Base-by-base conservation (phyloP, 1,140 invertebrate genomes). In the Stegodyphus dumicola region DNA sequence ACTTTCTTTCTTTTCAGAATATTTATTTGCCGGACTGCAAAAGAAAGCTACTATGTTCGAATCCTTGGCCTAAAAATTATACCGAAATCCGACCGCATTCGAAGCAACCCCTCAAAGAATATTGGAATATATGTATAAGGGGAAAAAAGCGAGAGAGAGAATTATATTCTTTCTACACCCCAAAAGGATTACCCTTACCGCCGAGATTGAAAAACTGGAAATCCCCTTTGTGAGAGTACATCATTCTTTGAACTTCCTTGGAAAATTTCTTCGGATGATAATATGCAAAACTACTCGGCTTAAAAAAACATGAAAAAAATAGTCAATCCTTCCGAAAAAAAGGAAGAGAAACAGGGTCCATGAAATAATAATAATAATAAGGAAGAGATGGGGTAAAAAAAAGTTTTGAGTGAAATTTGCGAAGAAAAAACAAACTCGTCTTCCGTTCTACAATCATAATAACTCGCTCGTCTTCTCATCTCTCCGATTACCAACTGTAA, bases 21-120 rank as follows among this genome's bases (percentile, higher is more conserved):
- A 60, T 60, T 60, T 60, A 60, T 15, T 15, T 60, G 9, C 56
- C 9, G 56, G 15, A 60, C 56, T 60, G 1, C 15, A 11, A 60
- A 60, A 60, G 56, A 60, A 60, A 60, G 15, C 56, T 60, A 60
- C 15, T 60, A 33, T 54, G 7, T 54, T 54, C 76, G 33, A 77
- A 77, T 77, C 76, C 76, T 77, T 77, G 76, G 76, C 76, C 76
- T 77, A 77, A 77, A 77, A 77, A 77, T 77, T 52, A 77, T 77
- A 66, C 76, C 9, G 49, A 77, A 77, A 67, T 66, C 60, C 76
- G 49, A 77, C 76, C 74, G 74, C 53, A 76, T 60, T 56, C 74
- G 33, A 33, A 33, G 71, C 17, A 17, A 74, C 71, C 52, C 52
- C 15, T 53, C 71, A 67, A 67, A 67, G 66, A 17, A 67, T 67